These are phyloP conservation scores for Cynoglossus semilaevis DNA, from an alignment of 2,113 vertebrate species.

Conservation along the genomic window DNA sequence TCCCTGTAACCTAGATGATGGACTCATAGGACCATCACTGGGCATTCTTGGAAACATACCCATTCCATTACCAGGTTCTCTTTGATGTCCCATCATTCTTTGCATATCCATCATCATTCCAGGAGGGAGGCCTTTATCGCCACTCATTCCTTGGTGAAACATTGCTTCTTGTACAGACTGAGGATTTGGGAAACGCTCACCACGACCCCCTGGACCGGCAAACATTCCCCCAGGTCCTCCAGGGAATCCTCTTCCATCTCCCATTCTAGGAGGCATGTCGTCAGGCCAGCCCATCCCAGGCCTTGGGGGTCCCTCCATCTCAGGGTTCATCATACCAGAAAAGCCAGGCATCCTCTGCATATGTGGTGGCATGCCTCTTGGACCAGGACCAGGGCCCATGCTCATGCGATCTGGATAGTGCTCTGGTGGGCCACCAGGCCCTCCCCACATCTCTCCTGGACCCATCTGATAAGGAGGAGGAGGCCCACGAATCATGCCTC, in stretches of 20 bases:
- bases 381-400: slow-evolving; percentile 79
- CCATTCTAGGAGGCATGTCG: slow-evolving; percentile 91
- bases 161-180: slow-evolving; percentile 92
- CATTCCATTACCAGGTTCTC: slow-evolving; percentile 86
- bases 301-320: slow-evolving; percentile 92
- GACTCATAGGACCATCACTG: slow-evolving; percentile 92
- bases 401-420: slow-evolving; percentile 90
- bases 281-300: slow-evolving; percentile 95
- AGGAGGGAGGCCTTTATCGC: slow-evolving; percentile 89
- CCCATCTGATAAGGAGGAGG: slow-evolving; percentile 96
- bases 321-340: slow-evolving; percentile 94
- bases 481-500: slow-evolving; percentile 90
- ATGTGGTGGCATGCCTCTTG: slow-evolving; percentile 87
- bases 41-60: slow-evolving; percentile 93
- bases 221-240: slow-evolving; percentile 89
- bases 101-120: slow-evolving; percentile 94
- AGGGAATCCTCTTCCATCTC: slow-evolving; percentile 89
- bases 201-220: slow-evolving; percentile 90
- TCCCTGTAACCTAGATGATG: slow-evolving; percentile 89
- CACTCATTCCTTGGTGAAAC: slow-evolving; percentile 93
- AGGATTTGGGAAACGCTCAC: slow-evolving; percentile 93
- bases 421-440: slow-evolving; percentile 79
- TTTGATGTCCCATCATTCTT: slow-evolving; percentile 90
- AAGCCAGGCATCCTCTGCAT: slow-evolving; percentile 95
- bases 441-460: slow-evolving; percentile 89